Percentiles rank a stretch among this genome's conserved stretches.
phyloP scores from a whole-genome alignment of 1,140 invertebrate genomes.

The Dendroctonus valens region DNA sequence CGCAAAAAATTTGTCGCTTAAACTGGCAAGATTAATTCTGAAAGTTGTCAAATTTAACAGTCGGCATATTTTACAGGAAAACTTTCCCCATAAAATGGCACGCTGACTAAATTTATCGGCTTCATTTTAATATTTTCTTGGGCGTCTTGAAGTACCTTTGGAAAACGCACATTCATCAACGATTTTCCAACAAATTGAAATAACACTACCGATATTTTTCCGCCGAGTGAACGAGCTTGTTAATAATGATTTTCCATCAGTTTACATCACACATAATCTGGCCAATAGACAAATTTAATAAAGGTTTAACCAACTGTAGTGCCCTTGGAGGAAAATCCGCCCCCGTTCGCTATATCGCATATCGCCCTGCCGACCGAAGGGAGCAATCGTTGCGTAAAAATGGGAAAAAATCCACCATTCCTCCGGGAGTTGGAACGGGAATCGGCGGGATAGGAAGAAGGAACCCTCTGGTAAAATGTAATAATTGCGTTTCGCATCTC shows the following conservation, averaged over 20 bases:
- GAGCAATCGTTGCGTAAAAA: constrained; percentile 33
- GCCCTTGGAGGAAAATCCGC: background rate
- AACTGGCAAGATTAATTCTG: too few relatives aligned
- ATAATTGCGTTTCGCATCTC: constrained; percentile 35
- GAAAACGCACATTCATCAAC: too few relatives aligned
- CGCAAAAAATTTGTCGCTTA: background rate
- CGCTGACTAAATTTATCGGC: constrained; percentile 10
- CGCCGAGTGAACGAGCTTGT: too few relatives aligned
- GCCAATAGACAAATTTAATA: constrained; percentile 35
- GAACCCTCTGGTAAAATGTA: constrained; percentile 16
- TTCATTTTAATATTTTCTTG: constrained; percentile 19
- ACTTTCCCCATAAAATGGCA: constrained; percentile 16
- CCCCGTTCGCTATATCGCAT: constrained; percentile 7
- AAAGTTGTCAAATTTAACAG: too few relatives aligned
- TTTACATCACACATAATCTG: constrained; percentile 2
- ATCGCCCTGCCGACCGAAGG: constrained; percentile 2
- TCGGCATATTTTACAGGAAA: constrained; percentile 1
- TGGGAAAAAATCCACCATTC: constrained; percentile 29
- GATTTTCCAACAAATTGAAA: too few relatives aligned
- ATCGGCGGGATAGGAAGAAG: constrained; percentile 17
- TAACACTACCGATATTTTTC: too few relatives aligned
- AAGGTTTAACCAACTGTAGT: constrained; percentile 35
- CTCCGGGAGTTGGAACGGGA: constrained; percentile 2
- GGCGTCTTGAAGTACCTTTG: background rate
- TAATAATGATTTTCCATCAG: too few relatives aligned